These are phyloP conservation scores for Latheticus oryzae DNA, from an alignment of 2,888 invertebrate species.

Conservation along the genomic window DNA sequence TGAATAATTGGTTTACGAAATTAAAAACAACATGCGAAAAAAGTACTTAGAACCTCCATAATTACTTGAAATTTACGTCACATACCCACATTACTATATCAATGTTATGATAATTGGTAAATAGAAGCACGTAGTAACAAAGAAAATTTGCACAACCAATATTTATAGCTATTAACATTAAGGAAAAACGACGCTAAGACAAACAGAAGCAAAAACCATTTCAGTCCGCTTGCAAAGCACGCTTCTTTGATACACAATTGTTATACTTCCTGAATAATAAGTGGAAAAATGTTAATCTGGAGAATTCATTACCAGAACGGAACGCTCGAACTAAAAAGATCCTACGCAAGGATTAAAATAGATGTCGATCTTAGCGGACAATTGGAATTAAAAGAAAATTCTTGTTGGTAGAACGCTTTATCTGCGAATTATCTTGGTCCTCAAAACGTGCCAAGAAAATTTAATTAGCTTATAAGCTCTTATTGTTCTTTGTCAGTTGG, in stretches of 20 bases:
- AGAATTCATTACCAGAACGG: slow-evolving; percentile 21
- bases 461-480: slow-evolving; percentile 12
- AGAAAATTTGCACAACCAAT: slow-evolving; percentile 33
- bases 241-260: slow-evolving; percentile 24
- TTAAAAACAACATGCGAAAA: slow-evolving; percentile 17
- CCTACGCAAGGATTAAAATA: slow-evolving; percentile 6
- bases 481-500: slow-evolving; percentile 10
- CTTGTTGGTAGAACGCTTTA: slow-evolving; percentile 5
- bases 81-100: slow-evolving; percentile 30
- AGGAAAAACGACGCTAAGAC: slow-evolving; percentile 16
- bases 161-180: slow-evolving; percentile 14
- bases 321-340: slow-evolving; percentile 2
- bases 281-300: slow-evolving; percentile 22
- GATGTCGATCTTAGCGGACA: slow-evolving; percentile 15
- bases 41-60: slow-evolving; percentile 8
- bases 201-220: slow-evolving; percentile 4
- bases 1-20: slow-evolving; percentile 8
- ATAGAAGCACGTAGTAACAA: slow-evolving; percentile 26
- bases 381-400: slow-evolving; percentile 20
- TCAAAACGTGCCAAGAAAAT: slow-evolving; percentile 22
- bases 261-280: slow-evolving; percentile 23
- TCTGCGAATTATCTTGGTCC: slow-evolving; percentile 12
- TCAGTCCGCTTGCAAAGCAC: slow-evolving; percentile 16
- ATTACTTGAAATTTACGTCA: slow-evolving; percentile 29
- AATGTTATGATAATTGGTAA: slow-evolving; percentile 31